Conservation (phyloP, 2,113 vertebrate genomes). For the Callospermophilus lateralis region DNA sequence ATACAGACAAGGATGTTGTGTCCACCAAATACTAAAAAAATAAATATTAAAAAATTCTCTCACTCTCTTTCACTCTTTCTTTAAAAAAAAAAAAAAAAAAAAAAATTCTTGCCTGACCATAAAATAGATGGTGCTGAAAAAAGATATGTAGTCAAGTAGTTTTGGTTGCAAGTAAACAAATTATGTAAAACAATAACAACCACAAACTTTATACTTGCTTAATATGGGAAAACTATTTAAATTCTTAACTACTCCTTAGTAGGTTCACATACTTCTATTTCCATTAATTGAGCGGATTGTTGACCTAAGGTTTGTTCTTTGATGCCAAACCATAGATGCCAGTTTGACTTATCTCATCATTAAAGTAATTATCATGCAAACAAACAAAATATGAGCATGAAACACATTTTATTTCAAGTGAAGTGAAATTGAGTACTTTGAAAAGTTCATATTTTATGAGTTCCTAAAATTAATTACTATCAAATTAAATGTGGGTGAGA, state of each 20-base stretch:
- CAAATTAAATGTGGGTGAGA: not conserved
- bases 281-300: not conserved
- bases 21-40: too few relatives aligned
- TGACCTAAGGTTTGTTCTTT: not conserved
- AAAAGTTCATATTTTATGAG: not conserved
- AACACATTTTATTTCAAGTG: not conserved
- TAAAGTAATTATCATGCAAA: not conserved
- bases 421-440: not conserved
- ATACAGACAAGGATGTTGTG: too few relatives aligned
- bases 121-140: not conserved
- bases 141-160: not conserved
- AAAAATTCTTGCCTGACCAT: not conserved
- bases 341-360: not conserved
- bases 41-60: too few relatives aligned
- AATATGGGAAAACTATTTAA: not conserved
- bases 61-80: too few relatives aligned
- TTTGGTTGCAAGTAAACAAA: not conserved
- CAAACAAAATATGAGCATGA: not conserved
- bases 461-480: not conserved
- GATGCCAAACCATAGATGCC: not conserved
- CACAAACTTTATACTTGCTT: not conserved
- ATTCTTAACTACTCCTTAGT: not conserved
- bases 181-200: not conserved
- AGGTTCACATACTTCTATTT: not conserved
- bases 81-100: too few relatives aligned